phyloP scores from a whole-genome alignment of 2,888 invertebrate genomes.

The Schrankia costaestrigalis region DNA sequence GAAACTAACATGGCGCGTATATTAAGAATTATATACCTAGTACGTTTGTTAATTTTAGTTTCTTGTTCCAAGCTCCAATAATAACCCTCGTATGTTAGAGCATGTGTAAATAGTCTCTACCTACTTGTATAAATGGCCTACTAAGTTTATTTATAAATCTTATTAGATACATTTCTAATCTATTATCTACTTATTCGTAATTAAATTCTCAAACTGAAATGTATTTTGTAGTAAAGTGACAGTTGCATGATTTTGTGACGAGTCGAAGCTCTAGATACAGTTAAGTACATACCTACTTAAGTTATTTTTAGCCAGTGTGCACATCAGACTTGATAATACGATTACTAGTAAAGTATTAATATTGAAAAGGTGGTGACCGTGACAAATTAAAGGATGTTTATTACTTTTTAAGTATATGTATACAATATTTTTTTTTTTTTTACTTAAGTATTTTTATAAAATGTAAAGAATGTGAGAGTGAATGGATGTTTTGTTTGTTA shows the following conservation, averaged over 20 bases:
- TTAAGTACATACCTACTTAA: too few relatives aligned
- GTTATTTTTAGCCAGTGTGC: constrained; percentile 56
- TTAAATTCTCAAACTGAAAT: too few relatives aligned
- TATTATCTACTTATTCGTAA: too few relatives aligned
- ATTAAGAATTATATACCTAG: constrained; percentile 16
- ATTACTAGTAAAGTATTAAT: constrained; percentile 33
- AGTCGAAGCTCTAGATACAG: constrained; percentile 39
- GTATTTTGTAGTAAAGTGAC: constrained; percentile 24
- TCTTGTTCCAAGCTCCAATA: constrained; percentile 24
- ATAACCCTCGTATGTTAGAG: constrained; percentile 19
- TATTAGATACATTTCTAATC: too few relatives aligned
- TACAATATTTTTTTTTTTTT: neutral
- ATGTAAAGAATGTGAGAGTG: neutral
- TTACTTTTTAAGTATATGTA: too few relatives aligned
- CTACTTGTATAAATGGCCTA: constrained; percentile 17
- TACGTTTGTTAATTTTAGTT: constrained; percentile 24
- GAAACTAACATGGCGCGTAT: constrained; percentile 9
- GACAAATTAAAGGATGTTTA: too few relatives aligned
- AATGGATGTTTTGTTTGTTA: constrained; percentile 27
- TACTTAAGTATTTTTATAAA: neutral
- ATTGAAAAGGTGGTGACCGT: constrained; percentile 50
- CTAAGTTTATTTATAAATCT: constrained; percentile 2
- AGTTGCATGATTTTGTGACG: constrained; percentile 44
- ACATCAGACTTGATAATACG: constrained; percentile 64
- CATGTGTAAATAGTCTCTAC: constrained; percentile 13